Percentiles rank a stretch among this genome's conserved stretches.
Evolutionary conservation across 2,797 vertebrate species (phyloP).

Genomic region (Muscicapa comitata): DNA sequence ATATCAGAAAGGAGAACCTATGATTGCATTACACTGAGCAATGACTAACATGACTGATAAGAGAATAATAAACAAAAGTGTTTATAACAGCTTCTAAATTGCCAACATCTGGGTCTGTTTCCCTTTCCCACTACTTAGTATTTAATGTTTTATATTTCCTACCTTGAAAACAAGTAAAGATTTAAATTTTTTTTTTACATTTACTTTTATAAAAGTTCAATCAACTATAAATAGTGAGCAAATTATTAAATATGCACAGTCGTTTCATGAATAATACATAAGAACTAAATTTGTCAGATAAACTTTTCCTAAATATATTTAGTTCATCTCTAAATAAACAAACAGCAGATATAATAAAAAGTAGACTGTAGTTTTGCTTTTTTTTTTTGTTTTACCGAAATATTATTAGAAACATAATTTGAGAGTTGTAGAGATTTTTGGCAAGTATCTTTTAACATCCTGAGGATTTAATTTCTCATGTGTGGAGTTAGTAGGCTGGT

Average conservation of each 20-base stretch:
- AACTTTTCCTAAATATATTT: background rate
- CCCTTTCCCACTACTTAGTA: background rate
- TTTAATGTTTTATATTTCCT: background rate
- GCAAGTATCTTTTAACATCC: background rate
- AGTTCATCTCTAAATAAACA: background rate
- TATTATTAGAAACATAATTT: background rate
- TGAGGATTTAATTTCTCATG: background rate
- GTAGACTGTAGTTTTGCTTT: background rate
- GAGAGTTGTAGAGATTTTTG: background rate
- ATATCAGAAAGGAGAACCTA: background rate
- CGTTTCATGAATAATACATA: background rate
- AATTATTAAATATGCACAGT: background rate
- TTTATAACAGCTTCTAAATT: background rate
- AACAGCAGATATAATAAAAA: background rate
- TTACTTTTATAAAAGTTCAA: background rate
- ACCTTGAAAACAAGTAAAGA: background rate
- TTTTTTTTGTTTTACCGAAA: background rate
- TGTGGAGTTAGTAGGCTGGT: background rate
- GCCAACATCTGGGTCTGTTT: background rate
- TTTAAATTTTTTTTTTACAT: background rate
- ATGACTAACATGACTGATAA: background rate
- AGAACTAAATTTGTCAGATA: background rate
- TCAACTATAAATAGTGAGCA: background rate
- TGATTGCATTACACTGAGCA: accelerated
- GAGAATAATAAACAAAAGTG: background rate